A percentile compares a stretch with the other conserved stretches of the same genome.
Evolutionary conservation across 2,113 vertebrate species (phyloP).

Genomic region (Chinchilla lanigera): DNA sequence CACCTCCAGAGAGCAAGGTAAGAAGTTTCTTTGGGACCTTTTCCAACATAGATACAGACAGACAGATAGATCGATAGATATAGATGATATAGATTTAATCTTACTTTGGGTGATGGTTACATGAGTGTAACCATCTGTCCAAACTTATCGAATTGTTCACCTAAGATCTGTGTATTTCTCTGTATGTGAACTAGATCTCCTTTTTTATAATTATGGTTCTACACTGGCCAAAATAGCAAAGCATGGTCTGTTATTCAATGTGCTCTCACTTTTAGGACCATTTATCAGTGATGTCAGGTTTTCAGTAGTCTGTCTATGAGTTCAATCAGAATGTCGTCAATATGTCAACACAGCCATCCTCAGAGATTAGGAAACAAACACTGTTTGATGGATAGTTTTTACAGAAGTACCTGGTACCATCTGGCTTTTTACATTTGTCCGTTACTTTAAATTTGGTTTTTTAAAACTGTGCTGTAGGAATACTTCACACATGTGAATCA

Average conservation of each 20-base stretch:
- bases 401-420: neutral
- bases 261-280: neutral
- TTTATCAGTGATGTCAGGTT: neutral
- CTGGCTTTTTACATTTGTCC: neutral
- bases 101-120: neutral
- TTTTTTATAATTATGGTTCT: slow-evolving; percentile 15
- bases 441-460: slow-evolving; percentile 49
- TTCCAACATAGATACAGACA: neutral
- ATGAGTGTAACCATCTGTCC: neutral
- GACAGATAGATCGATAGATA: neutral
- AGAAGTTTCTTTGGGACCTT: neutral
- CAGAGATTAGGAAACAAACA: neutral
- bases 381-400: neutral
- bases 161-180: neutral
- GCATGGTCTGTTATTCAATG: neutral
- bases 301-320: neutral
- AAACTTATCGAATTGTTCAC: neutral
- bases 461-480: neutral
- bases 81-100: neutral
- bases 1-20: neutral
- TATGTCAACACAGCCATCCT: neutral
- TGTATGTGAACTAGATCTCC: neutral
- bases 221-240: slow-evolving; percentile 5
- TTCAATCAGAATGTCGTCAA: neutral
- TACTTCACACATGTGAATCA: slow-evolving; percentile 48